These are phyloP conservation scores for Leptinotarsa defecta DNA, from an alignment of 1,140 invertebrate genomes.

Conservation along the genomic window DNA sequence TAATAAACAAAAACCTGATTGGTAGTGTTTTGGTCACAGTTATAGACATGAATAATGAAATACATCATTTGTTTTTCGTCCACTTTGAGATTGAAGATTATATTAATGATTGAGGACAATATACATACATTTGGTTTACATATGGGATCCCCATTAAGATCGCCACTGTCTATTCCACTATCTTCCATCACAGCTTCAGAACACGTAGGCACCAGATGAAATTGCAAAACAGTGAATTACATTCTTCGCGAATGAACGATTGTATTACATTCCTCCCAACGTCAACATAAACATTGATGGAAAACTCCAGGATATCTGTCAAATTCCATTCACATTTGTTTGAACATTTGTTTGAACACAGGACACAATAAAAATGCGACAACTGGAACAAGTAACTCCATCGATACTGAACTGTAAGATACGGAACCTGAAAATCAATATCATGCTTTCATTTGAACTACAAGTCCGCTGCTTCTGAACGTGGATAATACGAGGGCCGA, in stretches of 20 bases:
- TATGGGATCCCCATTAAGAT: slow-evolving; percentile 57
- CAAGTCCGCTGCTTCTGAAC: background rate
- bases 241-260: no score
- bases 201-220: background rate
- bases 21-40: no score
- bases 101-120: no score
- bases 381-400: background rate
- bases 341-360: background rate
- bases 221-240: background rate
- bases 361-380: background rate
- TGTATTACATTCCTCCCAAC: no score
- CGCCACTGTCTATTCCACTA: slow-evolving; percentile 69
- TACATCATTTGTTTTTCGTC: no score
- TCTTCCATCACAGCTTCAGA: slow-evolving; percentile 61
- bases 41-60: no score
- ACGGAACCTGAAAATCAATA: background rate
- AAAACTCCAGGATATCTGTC: no score
- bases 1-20: no score
- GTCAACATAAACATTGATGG: no score
- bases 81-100: no score
- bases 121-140: slow-evolving; percentile 41
- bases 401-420: background rate
- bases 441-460: background rate
- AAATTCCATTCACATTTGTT: background rate
- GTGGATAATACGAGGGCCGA: background rate